A percentile compares a stretch with the other conserved stretches of the same genome.
These are phyloP conservation scores for Drosophila neotestacea DNA, from an alignment of 2,888 invertebrate genomes.

Conservation along the genomic window DNA sequence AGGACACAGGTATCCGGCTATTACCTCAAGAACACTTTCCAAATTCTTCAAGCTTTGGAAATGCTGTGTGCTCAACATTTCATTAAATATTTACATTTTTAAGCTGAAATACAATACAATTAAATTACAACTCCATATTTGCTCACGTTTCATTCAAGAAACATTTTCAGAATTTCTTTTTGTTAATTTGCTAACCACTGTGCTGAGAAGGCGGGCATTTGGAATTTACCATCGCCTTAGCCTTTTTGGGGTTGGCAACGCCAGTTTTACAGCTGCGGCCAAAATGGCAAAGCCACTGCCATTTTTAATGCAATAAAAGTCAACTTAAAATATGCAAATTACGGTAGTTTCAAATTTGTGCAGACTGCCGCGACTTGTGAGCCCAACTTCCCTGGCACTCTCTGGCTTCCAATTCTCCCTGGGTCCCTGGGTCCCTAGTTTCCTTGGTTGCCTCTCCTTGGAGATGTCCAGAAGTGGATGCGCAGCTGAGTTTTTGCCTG, in stretches of 20 bases:
- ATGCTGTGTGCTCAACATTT: no score
- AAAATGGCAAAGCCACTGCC: slow-evolving; percentile 76
- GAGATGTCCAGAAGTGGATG: slow-evolving; percentile 43
- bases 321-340: slow-evolving; percentile 83
- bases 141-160: no score
- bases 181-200: slow-evolving; percentile 29
- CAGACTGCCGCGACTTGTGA: slow-evolving; percentile 63
- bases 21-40: no score
- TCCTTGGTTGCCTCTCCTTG: slow-evolving; percentile 8
- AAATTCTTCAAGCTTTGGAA: no score
- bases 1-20: no score
- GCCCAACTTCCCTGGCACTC: slow-evolving; percentile 10
- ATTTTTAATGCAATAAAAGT: slow-evolving; percentile 83
- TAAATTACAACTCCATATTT: no score
- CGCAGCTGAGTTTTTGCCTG: slow-evolving; percentile 53
- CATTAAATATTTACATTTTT: no score
- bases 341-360: slow-evolving; percentile 81
- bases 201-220: slow-evolving; percentile 10
- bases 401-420: slow-evolving; percentile 5
- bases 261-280: slow-evolving; percentile 69
- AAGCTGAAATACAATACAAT: no score
- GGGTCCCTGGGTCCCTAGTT: neutral
- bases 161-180: neutral
- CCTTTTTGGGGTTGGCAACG: slow-evolving; percentile 36
- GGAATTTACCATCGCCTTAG: slow-evolving; percentile 46